A percentile compares a stretch with the other conserved stretches of the same genome.
Conservation (phyloP, 2,113 vertebrate genomes). For the Gopherus flavomarginatus region DNA sequence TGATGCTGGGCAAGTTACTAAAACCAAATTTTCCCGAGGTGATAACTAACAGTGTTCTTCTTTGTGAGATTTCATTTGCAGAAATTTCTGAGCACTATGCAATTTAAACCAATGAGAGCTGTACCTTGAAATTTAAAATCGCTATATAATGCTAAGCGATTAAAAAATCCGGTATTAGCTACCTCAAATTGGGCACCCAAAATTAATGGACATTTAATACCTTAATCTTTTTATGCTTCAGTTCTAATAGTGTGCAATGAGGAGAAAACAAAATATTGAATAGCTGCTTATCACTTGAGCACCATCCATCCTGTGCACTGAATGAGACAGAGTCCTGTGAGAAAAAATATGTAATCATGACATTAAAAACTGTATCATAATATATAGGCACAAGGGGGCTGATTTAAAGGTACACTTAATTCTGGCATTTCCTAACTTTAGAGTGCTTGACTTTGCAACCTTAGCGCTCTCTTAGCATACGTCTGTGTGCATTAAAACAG, state of each 20-base stretch:
- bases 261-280: neutral
- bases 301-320: neutral
- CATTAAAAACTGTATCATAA: conserved; percentile 4
- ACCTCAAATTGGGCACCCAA: neutral
- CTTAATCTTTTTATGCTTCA: neutral
- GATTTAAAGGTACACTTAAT: neutral
- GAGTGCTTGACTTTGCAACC: conserved; percentile 26
- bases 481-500: conserved; percentile 16
- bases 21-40: fast-evolving
- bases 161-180: neutral
- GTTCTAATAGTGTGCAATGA: neutral
- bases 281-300: neutral
- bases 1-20: neutral
- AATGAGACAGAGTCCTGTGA: conserved; percentile 20
- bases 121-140: neutral
- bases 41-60: neutral
- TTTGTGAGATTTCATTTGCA: neutral
- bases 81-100: neutral
- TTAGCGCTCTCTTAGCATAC: neutral
- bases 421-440: fast-evolving
- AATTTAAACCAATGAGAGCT: neutral
- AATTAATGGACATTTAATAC: neutral
- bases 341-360: conserved; percentile 29
- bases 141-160: neutral
- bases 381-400: neutral